Base-by-base conservation (phyloP, 2,113 vertebrate genomes). In the Miniopterus natalensis region DNA sequence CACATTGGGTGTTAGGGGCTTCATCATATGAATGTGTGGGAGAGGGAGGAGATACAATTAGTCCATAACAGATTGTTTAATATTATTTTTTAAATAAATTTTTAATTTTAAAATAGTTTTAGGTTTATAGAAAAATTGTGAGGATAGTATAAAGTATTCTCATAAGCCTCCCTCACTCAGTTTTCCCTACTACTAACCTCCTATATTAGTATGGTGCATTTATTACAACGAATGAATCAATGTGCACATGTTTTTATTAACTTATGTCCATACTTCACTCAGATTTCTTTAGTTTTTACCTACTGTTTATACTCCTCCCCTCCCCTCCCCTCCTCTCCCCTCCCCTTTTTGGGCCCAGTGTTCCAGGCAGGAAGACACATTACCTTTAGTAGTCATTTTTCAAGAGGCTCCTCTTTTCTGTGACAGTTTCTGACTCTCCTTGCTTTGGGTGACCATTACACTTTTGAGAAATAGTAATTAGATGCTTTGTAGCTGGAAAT, bases 281-380 rank as follows among this genome's bases (percentile, higher is more conserved):
- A 51, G 29, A 65, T 77, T 78, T 73, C 8, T 63, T 84, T 55
- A 78, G 7, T 36, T 61, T 78, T 73, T 66, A 45, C 23, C 5
- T 21, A 27, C 9, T n/a, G 1, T 49, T 68, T 63, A 61, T 63
- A 20, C 20, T 0, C 2, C 55, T 23, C 55, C 8, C 36, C 7
- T 3, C 31, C 1, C 8, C 12, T 5, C 23, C 27, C 10, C 6
- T 4, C 15, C 9, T 17, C 0, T 23, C 57, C 5, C 14, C 45
- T 17, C 29, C n/a, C 13, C 5, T 57, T 47, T 73, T 11, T 20
- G 5, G 18, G 13, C 20, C 12, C 15, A 63, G 15, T n/a, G 4
- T 74, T 36, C 25, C 17, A 47, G 25, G 89, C 8, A 71, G 18
- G 49, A 57, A 8, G 49, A 77, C 71, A 65, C 8, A 83, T 51